phyloP scores from a whole-genome alignment of 2,888 invertebrate species.

The Phlogophora meticulosa region DNA sequence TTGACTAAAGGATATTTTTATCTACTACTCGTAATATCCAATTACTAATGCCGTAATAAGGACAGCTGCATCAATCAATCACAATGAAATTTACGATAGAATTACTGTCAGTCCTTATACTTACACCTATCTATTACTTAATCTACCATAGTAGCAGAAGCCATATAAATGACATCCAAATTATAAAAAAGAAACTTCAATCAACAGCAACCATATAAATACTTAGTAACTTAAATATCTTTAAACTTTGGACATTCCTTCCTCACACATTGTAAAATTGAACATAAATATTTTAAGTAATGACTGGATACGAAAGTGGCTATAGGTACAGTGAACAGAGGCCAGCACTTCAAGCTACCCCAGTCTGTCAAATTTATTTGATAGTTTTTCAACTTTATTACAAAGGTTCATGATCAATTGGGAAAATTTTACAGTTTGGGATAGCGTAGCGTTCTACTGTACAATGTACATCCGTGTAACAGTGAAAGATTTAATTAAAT shows the following conservation, averaged over 20 bases:
- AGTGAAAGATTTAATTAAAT: slow-evolving; percentile 58
- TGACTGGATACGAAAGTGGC: slow-evolving; percentile 22
- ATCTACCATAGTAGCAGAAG: slow-evolving; percentile 23
- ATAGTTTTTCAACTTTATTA: too few species aligned
- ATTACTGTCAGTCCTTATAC: not conserved
- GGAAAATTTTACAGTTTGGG: too few species aligned
- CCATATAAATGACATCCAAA: slow-evolving; percentile 26
- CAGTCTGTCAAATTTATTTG: too few species aligned
- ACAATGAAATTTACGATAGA: not conserved
- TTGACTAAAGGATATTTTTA: too few species aligned
- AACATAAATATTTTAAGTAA: slow-evolving; percentile 4
- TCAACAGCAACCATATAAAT: slow-evolving; percentile 24
- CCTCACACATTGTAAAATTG: not conserved
- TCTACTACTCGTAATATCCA: not conserved
- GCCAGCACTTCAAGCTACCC: too few species aligned
- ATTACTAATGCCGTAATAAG: slow-evolving; percentile 3
- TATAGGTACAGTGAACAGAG: too few species aligned
- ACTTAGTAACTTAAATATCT: not conserved
- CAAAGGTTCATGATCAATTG: too few species aligned
- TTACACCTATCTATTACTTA: not conserved
- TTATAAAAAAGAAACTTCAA: slow-evolving; percentile 11
- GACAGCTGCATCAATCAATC: slow-evolving; percentile 3
- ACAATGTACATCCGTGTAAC: slow-evolving; percentile 41
- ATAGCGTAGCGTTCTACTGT: too few species aligned
- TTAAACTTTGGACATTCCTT: not conserved